Conservation (phyloP, 2,797 vertebrate genomes). For the Iguana delicatissima region DNA sequence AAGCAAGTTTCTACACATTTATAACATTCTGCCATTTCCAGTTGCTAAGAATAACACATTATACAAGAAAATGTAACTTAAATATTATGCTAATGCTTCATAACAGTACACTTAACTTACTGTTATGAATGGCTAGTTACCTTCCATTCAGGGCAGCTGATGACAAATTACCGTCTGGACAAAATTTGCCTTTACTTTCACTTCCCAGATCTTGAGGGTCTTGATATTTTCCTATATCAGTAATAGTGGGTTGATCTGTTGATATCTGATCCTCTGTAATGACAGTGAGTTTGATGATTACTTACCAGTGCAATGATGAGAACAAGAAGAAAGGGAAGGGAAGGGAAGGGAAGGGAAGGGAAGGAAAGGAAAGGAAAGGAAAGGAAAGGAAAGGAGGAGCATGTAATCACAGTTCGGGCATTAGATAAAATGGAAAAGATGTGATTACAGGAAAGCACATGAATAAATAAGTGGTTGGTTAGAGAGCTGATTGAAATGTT, state of each 20-base stretch:
- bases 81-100: neutral
- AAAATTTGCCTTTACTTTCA: constrained; percentile 5
- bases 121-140: constrained; percentile 19
- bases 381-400: neutral
- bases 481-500: neutral
- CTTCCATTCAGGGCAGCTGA: neutral
- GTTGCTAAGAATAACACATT: neutral
- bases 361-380: neutral
- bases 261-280: constrained; percentile 22
- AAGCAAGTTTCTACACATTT: neutral
- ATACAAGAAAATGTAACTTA: neutral
- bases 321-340: neutral
- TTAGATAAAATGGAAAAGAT: neutral
- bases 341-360: too few relatives aligned
- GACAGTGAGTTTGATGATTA: neutral
- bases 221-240: constrained; percentile 9
- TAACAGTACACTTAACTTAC: neutral
- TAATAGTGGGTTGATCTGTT: neutral
- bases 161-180: neutral
- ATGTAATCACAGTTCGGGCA: neutral
- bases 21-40: neutral
- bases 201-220: constrained; percentile 5
- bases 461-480: neutral
- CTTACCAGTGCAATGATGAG: neutral
- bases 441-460: neutral